These are phyloP conservation scores for Micromys minutus DNA, from an alignment of 2,113 vertebrate species.

Conservation along the genomic window DNA sequence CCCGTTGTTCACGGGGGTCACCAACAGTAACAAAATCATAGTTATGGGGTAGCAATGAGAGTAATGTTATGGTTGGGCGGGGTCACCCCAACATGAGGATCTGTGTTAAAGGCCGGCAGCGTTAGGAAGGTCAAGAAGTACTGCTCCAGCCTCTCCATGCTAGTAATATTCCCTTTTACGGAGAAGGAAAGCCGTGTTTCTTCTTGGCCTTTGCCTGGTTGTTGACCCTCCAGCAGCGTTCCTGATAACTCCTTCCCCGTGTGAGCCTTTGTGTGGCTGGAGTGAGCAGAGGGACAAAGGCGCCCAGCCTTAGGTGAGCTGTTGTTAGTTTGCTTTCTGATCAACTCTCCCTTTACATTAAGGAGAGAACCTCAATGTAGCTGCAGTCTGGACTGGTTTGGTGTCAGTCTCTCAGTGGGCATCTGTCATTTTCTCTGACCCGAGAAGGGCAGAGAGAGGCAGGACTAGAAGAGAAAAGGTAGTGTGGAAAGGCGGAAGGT, in stretches of 20 bases:
- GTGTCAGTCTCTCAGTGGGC: neutral
- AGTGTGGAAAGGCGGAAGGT: neutral
- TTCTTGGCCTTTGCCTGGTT: neutral
- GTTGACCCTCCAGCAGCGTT: neutral
- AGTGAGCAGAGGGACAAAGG: too few relatives aligned
- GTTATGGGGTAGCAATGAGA: neutral
- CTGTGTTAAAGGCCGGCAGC: neutral
- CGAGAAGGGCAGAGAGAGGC: neutral
- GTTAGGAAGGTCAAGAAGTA: neutral
- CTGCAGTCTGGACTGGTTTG: neutral
- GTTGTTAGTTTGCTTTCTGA: neutral
- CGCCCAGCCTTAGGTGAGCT: neutral
- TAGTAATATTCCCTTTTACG: neutral
- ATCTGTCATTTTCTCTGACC: neutral
- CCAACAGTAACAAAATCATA: neutral
- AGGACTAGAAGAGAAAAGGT: neutral
- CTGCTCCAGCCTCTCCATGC: neutral
- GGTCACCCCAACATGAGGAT: neutral
- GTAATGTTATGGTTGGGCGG: neutral
- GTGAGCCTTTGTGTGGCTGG: neutral
- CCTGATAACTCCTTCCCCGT: too few relatives aligned
- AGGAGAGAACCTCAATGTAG: neutral
- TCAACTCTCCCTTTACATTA: neutral
- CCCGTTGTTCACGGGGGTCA: neutral
- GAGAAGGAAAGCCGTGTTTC: neutral